Base-by-base conservation (phyloP, 2,888 invertebrate genomes). In the Nemurella pictetii region DNA sequence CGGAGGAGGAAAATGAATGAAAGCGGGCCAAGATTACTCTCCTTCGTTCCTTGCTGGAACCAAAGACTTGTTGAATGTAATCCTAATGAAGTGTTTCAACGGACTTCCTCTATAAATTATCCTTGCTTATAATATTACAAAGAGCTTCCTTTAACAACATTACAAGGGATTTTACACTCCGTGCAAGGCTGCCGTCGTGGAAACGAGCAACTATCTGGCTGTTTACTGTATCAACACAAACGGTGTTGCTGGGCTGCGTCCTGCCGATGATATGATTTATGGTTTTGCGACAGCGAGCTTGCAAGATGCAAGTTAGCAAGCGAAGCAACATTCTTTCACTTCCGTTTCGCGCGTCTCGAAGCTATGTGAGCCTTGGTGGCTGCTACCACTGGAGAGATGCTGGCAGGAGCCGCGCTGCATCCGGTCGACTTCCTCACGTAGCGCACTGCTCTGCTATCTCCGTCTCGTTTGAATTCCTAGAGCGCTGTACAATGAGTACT, bases 101-200 rank as follows among this genome's bases (percentile, higher is more conserved):
- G 80, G 26, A 81, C 80, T 81, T 81, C 80, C 80, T 81, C 80
- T 35, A 81, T 81, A 81, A 81, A 81, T 81, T 81, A 81, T 32
- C 80, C 36, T n/a, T 26, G 36, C 80, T 30, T 78, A 55, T 55
- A 12, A 55, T 55, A 55, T 55, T 55, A 81, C 80, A 81, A 81
- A 81, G 80, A 26, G 80, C 36, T 81, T 81, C 80, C 80, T 81
- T 81, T 2, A 55, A 55, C 55, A 55, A 12, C 55, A 55, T 55
- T 55, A 55, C 55, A 55, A 55, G 55, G 55, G 55, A 20, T 3
- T 55, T 55, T 20, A 55, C 55, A 55, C 55, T 55, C 5, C n/a
- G n/a, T n/a, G n/a, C n/a, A 55, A 55, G 55, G 55, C 55, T 55
- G 55, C 55, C 2, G 55, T 20, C 55, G 20, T 55, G 55, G 28